These are phyloP conservation scores for Nasonia vitripennis DNA, from an alignment of 1,140 invertebrate genomes.

Conservation along the genomic window DNA sequence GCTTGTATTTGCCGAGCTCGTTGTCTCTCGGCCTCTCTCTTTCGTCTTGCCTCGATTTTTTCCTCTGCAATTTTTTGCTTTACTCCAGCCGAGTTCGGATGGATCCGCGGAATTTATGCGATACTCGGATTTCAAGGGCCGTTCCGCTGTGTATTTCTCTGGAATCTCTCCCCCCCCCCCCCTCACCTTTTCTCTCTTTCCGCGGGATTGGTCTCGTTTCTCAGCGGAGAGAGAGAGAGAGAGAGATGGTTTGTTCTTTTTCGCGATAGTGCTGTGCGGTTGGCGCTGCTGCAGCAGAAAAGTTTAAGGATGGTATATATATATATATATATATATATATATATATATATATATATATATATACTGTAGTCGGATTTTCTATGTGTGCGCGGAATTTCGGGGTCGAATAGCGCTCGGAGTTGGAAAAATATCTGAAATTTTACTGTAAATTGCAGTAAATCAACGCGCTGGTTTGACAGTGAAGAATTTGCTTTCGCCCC, in stretches of 20 bases:
- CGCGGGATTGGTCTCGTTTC: neutral
- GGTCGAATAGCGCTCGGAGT: no score
- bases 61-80: no score
- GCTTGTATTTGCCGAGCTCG: neutral
- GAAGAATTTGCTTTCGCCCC: no score
- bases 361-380: no score
- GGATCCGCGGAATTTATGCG: neutral
- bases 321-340: no score
- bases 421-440: no score
- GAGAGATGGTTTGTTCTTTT: neutral
- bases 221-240: no score
- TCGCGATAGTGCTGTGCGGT: neutral
- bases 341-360: no score
- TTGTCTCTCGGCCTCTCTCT: neutral
- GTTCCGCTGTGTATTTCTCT: neutral
- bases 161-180: no score
- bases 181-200: neutral
- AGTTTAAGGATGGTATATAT: neutral
- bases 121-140: neutral
- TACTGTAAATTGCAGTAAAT: no score
- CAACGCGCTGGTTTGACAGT: no score
- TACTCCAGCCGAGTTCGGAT: neutral
- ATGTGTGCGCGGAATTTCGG: no score
- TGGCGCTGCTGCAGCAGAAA: neutral
- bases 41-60: neutral